These are phyloP conservation scores for Threskiornis aethiopicus DNA, from an alignment of 2,797 vertebrate genomes.

Conservation along the genomic window DNA sequence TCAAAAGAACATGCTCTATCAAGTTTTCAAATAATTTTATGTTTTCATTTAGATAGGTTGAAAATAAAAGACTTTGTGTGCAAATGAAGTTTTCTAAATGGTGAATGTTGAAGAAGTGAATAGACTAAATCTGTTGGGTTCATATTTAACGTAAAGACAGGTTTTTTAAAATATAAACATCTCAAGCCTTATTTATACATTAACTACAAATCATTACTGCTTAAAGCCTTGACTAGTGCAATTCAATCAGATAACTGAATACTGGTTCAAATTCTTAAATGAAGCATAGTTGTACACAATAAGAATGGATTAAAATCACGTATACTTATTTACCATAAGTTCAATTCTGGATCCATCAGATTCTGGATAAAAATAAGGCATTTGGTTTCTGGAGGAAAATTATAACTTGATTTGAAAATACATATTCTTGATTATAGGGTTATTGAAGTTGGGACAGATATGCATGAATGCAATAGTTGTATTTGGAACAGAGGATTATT, in stretches of 20 bases:
- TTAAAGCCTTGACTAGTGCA: background rate
- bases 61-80: background rate
- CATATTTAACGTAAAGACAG: background rate
- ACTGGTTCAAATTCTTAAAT: background rate
- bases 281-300: background rate
- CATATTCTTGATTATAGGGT: background rate
- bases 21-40: rapidly evolving
- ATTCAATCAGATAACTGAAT: background rate
- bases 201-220: background rate
- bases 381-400: background rate
- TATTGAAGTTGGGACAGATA: background rate
- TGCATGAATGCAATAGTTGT: background rate
- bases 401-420: background rate
- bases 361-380: background rate
- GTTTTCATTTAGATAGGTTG: background rate
- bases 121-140: background rate
- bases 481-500: background rate
- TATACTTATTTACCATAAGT: background rate
- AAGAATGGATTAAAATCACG: background rate
- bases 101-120: background rate
- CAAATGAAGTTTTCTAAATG: background rate
- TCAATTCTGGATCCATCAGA: background rate
- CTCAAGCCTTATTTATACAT: background rate
- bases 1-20: rapidly evolving
- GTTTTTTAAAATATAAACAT: background rate